Percentiles rank a stretch among this genome's conserved stretches.
Evolutionary conservation across 2,888 invertebrate species (phyloP).

Genomic region (Agonopterix heracliana): DNA sequence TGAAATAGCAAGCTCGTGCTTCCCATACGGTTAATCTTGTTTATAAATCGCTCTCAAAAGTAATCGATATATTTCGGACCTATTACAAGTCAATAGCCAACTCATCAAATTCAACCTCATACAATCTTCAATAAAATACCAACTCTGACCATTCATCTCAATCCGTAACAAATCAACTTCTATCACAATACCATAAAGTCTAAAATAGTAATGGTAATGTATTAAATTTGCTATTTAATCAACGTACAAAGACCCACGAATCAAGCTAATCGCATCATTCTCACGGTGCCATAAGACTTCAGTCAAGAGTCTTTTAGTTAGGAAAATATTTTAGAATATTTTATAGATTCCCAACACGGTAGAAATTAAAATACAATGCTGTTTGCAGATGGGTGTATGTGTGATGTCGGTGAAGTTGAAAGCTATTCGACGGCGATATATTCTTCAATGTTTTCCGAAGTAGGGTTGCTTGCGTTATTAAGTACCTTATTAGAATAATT

Average conservation of each 20-base stretch:
- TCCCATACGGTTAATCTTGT: too few relatives aligned
- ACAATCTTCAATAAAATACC: conserved; percentile 17
- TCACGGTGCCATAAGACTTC: too few relatives aligned
- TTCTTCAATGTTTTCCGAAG: conserved; percentile 38
- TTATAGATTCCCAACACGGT: conserved; percentile 47
- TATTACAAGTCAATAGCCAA: too few relatives aligned
- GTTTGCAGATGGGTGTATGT: conserved; percentile 48
- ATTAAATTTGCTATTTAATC: too few relatives aligned
- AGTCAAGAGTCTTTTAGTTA: too few relatives aligned
- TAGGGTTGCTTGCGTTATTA: conserved; percentile 32
- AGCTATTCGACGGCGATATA: conserved; percentile 57
- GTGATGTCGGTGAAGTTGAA: conserved; percentile 64
- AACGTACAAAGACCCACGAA: too few relatives aligned
- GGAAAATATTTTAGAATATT: neutral
- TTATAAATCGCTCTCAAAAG: too few relatives aligned
- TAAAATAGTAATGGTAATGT: conserved; percentile 10
- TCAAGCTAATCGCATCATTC: too few relatives aligned
- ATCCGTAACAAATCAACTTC: conserved; percentile 26
- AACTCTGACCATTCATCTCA: conserved; percentile 30
- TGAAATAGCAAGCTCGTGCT: too few relatives aligned
- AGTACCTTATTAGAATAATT: conserved; percentile 5
- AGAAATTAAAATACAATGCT: conserved; percentile 68
- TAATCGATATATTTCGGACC: too few relatives aligned
- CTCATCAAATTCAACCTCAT: too few relatives aligned
- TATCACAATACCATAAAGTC: conserved; percentile 16